A percentile compares a stretch with the other conserved stretches of the same genome.
phyloP scores from a whole-genome alignment of 2,888 invertebrate species.

The Lysandra bellargus region DNA sequence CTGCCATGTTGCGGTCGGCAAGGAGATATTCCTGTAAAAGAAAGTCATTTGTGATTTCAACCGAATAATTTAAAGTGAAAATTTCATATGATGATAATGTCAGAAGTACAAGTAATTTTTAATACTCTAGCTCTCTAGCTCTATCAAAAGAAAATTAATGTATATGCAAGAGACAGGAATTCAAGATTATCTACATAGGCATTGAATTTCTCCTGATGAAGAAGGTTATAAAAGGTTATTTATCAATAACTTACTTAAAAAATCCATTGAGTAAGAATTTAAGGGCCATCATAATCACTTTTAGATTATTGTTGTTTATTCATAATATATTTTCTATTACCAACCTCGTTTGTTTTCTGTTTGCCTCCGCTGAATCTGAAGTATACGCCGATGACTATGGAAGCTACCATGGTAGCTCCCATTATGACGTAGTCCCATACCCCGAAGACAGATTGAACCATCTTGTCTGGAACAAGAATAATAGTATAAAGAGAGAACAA shows the following conservation, averaged over 20 bases:
- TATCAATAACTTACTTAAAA: too few species aligned
- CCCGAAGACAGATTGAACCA: slow-evolving; percentile 73
- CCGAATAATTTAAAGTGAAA: neutral
- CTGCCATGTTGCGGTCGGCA: slow-evolving; percentile 89
- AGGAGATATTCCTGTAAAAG: slow-evolving; percentile 87
- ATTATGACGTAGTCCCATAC: slow-evolving; percentile 89
- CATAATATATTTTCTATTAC: neutral
- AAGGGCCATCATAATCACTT: too few species aligned
- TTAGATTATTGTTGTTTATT: neutral
- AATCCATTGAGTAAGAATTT: too few species aligned
- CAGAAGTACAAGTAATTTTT: too few species aligned
- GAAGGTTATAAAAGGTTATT: too few species aligned
- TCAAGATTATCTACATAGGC: too few species aligned
- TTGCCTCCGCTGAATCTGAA: slow-evolving; percentile 92
- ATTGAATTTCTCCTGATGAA: too few species aligned
- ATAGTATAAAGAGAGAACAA: neutral
- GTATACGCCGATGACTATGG: slow-evolving; percentile 89
- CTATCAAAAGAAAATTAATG: too few species aligned
- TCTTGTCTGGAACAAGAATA: slow-evolving; percentile 43
- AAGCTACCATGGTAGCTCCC: slow-evolving; percentile 84
- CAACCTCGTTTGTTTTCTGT: slow-evolving; percentile 90
- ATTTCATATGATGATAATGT: neutral
- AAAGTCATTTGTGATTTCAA: neutral
- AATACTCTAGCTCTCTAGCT: too few species aligned
- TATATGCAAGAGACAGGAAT: too few species aligned